A percentile compares a stretch with the other conserved stretches of the same genome.
Conservation (phyloP, 2,888 invertebrate species). For the Polyploca ridens region DNA sequence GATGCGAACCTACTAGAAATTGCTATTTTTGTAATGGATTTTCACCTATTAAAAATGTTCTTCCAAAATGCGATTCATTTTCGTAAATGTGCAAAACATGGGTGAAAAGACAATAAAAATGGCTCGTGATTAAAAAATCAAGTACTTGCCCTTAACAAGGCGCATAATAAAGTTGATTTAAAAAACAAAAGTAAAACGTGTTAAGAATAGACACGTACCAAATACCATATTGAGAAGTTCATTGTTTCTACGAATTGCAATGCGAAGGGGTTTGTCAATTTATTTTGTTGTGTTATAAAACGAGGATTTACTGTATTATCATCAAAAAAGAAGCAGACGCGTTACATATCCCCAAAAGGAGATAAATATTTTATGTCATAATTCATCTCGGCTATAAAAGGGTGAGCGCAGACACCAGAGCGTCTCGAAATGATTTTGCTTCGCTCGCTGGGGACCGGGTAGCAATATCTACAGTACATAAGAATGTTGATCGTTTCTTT, state of each 20-base stretch:
- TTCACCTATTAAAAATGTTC: too few species aligned
- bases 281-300: conserved; percentile 63
- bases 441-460: conserved; percentile 51
- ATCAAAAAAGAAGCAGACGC: conserved; percentile 69
- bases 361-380: conserved; percentile 80
- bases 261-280: conserved; percentile 52
- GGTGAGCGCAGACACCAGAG: conserved; percentile 62
- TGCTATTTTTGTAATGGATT: too few species aligned
- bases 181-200: background rate
- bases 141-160: background rate
- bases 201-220: conserved; percentile 2
- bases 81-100: too few species aligned
- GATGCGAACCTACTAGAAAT: too few species aligned
- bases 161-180: background rate
- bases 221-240: conserved; percentile 24
- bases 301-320: conserved; percentile 68
- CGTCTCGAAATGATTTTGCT: conserved; percentile 65
- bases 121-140: background rate
- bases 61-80: too few species aligned
- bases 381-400: conserved; percentile 75
- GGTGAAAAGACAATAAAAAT: too few species aligned
- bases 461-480: conserved; percentile 44
- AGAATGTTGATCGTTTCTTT: conserved; percentile 56
- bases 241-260: conserved; percentile 41
- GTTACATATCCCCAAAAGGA: conserved; percentile 71